Evolutionary conservation across 37 sponge, comb jelly and placozoan genomes (phyloP).

Genomic region (Mnemiopsis leidyi): DNA sequence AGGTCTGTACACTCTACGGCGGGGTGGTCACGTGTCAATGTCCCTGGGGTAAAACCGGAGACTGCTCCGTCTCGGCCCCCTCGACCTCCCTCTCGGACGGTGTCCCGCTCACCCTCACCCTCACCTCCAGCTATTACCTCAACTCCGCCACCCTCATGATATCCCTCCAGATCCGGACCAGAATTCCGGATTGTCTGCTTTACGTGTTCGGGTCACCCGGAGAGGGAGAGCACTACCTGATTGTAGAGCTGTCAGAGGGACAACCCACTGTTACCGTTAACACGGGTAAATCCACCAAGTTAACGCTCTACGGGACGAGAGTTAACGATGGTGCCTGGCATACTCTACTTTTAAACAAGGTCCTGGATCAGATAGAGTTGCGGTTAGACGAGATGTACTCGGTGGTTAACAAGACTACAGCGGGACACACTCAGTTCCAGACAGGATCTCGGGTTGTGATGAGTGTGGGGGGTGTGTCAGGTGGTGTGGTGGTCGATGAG

Average conservation of each 20-base stretch:
- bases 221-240: neutral
- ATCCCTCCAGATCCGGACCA: neutral
- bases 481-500: neutral
- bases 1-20: conserved; percentile 7
- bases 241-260: neutral
- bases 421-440: neutral
- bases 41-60: conserved; percentile 53
- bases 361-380: neutral
- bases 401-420: neutral
- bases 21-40: conserved; percentile 42
- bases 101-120: neutral
- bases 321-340: conserved; percentile 37
- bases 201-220: neutral
- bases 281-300: neutral
- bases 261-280: neutral
- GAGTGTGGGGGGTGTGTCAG: neutral
- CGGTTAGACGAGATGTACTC: neutral
- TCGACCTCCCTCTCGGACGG: neutral
- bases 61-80: conserved; percentile 12
- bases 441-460: neutral
- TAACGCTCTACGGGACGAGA: neutral
- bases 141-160: conserved; percentile 23
- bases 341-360: conserved; percentile 7
- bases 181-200: conserved; percentile 37
- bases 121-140: neutral